Conservation (phyloP, 2,797 vertebrate genomes). For the Otolemur crassicaudatus region DNA sequence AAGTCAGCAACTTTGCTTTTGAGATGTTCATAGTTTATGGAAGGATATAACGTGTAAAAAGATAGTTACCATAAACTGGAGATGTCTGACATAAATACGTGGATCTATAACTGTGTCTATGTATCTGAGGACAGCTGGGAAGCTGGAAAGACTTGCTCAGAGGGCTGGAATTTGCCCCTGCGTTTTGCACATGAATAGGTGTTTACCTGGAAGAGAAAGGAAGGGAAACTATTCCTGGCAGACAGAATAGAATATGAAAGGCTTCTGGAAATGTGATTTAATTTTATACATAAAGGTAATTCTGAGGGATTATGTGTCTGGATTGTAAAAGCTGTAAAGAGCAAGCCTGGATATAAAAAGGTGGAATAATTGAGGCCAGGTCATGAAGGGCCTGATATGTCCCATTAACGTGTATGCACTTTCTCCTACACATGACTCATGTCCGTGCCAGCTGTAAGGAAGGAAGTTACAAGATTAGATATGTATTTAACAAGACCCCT, state of each 20-base stretch:
- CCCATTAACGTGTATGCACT: not conserved
- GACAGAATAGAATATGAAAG: not conserved
- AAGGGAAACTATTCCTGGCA: not conserved
- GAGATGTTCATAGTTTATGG: not conserved
- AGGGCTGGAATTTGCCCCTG: not conserved
- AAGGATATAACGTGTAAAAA: not conserved
- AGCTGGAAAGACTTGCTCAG: not conserved
- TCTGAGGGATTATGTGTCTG: not conserved
- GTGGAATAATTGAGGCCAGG: not conserved
- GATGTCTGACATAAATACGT: not conserved
- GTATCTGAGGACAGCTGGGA: not conserved
- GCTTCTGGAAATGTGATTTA: not conserved
- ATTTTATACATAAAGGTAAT: not conserved
- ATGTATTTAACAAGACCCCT: not conserved
- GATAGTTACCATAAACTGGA: not conserved
- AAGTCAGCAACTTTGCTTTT: not conserved
- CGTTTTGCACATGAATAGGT: not conserved
- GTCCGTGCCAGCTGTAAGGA: not conserved
- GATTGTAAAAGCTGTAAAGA: not conserved
- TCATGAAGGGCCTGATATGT: not conserved
- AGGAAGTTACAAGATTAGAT: not conserved
- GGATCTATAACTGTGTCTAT: not conserved
- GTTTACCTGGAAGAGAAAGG: not conserved
- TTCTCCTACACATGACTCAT: not conserved
- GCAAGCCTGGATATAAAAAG: not conserved